Conservation (phyloP, 1,140 invertebrate species). For the Eufriesea mexicana region DNA sequence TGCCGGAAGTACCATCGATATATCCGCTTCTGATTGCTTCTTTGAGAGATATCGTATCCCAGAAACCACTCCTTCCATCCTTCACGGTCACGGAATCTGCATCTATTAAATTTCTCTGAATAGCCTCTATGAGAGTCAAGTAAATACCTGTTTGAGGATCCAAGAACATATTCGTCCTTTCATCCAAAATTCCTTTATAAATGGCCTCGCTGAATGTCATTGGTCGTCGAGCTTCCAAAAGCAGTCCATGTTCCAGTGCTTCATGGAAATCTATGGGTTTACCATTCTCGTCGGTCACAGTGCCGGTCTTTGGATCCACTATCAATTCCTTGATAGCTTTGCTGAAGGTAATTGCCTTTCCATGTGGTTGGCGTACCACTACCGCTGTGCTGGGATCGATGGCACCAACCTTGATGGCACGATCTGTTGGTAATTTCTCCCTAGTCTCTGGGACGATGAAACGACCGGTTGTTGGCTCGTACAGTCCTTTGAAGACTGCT, state of each 20-base stretch:
- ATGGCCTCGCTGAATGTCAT: conserved; percentile 93
- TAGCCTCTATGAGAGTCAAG: conserved; percentile 89
- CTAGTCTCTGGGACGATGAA: conserved; percentile 87
- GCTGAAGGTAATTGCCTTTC: conserved; percentile 90
- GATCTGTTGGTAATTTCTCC: conserved; percentile 89
- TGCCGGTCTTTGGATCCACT: conserved; percentile 89
- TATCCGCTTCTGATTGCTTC: conserved; percentile 90
- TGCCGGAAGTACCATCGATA: conserved; percentile 88
- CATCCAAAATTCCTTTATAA: conserved; percentile 91
- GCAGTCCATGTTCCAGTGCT: conserved; percentile 91
- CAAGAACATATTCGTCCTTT: conserved; percentile 88
- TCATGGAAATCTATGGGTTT: conserved; percentile 91
- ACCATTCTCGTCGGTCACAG: conserved; percentile 84
- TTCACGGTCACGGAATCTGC: conserved; percentile 92
- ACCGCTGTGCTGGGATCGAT: conserved; percentile 92
- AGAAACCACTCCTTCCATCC: conserved; percentile 89
- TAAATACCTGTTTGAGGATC: conserved; percentile 90
- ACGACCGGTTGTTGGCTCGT: conserved; percentile 88
- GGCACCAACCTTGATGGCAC: conserved; percentile 89
- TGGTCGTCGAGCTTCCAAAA: conserved; percentile 91
- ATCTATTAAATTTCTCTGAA: conserved; percentile 89
- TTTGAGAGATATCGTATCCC: conserved; percentile 88
- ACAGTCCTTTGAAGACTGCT: conserved; percentile 93
- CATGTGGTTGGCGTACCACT: conserved; percentile 82
- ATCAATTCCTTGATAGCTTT: conserved; percentile 91